Percentiles rank a stretch among this genome's conserved stretches.
Conservation (phyloP, 2,888 invertebrate genomes). For the Macrosoma leucophasiata region DNA sequence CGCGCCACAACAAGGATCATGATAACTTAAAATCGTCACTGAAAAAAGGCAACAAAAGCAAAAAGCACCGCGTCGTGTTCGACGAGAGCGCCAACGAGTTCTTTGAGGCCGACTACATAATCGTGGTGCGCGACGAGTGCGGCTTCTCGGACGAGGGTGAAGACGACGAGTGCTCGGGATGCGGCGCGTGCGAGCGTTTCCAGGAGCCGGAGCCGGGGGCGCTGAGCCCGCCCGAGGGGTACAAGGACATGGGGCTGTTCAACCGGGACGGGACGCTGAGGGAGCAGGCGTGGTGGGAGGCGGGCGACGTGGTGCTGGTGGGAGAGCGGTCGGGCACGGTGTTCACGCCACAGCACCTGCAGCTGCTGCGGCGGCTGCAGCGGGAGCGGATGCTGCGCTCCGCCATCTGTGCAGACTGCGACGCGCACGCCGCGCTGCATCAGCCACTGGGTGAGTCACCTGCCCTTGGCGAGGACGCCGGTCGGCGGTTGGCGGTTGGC, state of each 20-base stretch:
- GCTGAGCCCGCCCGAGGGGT: constrained; percentile 92
- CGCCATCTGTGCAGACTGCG: constrained; percentile 68
- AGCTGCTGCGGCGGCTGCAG: constrained; percentile 79
- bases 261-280: constrained; percentile 73
- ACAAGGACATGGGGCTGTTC: constrained; percentile 87
- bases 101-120: constrained; percentile 94
- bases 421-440: constrained; percentile 63
- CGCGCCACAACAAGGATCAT: constrained; percentile 77
- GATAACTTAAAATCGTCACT: constrained; percentile 83
- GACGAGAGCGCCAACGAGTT: constrained; percentile 93
- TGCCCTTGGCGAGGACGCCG: constrained; percentile 47
- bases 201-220: constrained; percentile 88
- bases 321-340: constrained; percentile 76
- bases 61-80: constrained; percentile 89
- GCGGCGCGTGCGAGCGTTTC: constrained; percentile 71
- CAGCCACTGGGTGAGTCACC: constrained; percentile 67
- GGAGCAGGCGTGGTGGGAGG: constrained; percentile 75
- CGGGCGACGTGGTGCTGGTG: constrained; percentile 75
- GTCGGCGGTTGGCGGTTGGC: constrained; percentile 31
- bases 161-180: constrained; percentile 80
- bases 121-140: constrained; percentile 91
- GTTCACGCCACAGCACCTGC: constrained; percentile 80
- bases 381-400: constrained; percentile 77
- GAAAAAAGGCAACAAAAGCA: constrained; percentile 82
- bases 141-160: constrained; percentile 88